phyloP scores from a whole-genome alignment of 2,113 vertebrate genomes.

The Lasiurus cinereus region DNA sequence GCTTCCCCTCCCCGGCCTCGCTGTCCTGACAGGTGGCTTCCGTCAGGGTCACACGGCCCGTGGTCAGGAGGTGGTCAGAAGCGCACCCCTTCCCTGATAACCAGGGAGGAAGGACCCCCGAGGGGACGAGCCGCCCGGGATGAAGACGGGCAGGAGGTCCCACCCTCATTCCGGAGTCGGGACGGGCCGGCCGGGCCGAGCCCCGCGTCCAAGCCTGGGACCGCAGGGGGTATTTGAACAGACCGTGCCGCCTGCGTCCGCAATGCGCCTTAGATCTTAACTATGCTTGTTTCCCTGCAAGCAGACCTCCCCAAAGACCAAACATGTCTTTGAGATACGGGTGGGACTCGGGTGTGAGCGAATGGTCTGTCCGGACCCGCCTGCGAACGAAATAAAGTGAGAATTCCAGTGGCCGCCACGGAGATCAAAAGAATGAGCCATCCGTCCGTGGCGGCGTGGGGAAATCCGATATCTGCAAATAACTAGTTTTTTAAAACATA shows the following conservation, averaged over 20 bases:
- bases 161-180: neutral
- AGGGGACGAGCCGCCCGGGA: constrained; percentile 38
- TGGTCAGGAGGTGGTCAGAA: constrained; percentile 33
- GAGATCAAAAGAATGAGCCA: neutral
- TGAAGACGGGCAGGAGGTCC: neutral
- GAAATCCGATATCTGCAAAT: neutral
- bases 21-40: neutral
- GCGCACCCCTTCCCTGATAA: neutral
- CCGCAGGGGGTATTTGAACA: too few species aligned
- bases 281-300: neutral
- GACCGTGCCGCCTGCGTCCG: neutral
- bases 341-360: neutral
- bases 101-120: neutral
- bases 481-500: neutral
- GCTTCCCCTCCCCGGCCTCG: constrained; percentile 43
- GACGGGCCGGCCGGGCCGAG: too few species aligned
- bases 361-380: neutral
- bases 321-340: neutral
- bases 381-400: neutral
- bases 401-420: neutral
- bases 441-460: neutral
- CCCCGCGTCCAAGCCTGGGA: too few species aligned
- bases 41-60: neutral
- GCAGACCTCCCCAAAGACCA: neutral
- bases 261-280: neutral